These are phyloP conservation scores for Hypselothyrea guttata DNA, from an alignment of 2,888 invertebrate species.

Conservation along the genomic window DNA sequence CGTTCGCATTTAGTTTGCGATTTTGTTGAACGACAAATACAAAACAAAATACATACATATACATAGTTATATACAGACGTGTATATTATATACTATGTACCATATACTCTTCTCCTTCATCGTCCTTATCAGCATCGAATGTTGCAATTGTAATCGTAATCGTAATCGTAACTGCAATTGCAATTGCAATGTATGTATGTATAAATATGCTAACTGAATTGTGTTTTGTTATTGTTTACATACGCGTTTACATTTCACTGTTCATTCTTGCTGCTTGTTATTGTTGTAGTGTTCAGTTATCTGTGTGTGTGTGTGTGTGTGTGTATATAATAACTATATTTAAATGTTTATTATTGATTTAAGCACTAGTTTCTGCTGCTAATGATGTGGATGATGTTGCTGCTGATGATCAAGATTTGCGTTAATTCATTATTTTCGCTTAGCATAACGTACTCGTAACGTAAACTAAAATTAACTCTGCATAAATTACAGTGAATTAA, in stretches of 20 bases:
- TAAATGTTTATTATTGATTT: conserved; percentile 64
- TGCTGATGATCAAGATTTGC: conserved; percentile 8
- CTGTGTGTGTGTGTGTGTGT: too few species aligned
- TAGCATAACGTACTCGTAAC: conserved; percentile 27
- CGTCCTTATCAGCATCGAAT: too few species aligned
- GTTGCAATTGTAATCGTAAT: too few species aligned
- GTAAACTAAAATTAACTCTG: conserved; percentile 24
- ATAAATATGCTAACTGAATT: conserved; percentile 53
- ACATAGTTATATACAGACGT: conserved; percentile 14
- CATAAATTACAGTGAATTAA: conserved; percentile 37
- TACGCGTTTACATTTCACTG: conserved; percentile 69
- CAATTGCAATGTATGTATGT: conserved; percentile 4
- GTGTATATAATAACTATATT: conserved; percentile 44
- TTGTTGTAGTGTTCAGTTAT: conserved; percentile 50
- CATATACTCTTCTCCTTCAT: background rate
- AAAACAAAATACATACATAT: conserved; percentile 61
- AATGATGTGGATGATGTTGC: conserved; percentile 2
- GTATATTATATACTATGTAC: conserved; percentile 13
- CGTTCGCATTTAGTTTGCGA: conserved; percentile 42
- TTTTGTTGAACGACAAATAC: conserved; percentile 60
- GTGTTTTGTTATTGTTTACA: conserved; percentile 53
- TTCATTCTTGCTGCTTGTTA: conserved; percentile 52
- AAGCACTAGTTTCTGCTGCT: conserved; percentile 40
- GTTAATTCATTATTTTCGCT: conserved; percentile 27
- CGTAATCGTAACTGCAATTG: too few species aligned